Base-by-base conservation (phyloP, 92 coral and sea anemone genomes). In the Blastomussa wellsi region DNA sequence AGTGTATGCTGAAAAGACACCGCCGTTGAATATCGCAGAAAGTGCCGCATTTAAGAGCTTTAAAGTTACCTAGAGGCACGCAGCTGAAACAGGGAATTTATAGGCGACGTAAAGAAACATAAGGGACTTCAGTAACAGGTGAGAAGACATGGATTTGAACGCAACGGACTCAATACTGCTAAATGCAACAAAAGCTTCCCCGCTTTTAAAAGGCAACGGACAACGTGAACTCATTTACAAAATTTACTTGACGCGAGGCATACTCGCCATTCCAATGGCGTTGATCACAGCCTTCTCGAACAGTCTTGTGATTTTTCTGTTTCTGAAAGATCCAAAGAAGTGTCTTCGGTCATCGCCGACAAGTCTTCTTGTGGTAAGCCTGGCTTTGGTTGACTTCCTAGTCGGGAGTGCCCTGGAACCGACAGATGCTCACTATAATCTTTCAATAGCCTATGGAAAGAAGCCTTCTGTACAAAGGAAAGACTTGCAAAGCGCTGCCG, bases 371-470 rank as follows among this genome's bases (percentile, higher is more conserved):
- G 82, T 92, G 11, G 89, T 93, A 0, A 90, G 95, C 72, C 82
- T 92, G 75, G 93, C 93, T 7, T 26, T 87, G 15, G 92, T 90
- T 0, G 95, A 92, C 38, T 92, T 92, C 57, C 44, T 84, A 7
- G 95, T 92, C 8, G 95, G 95, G 2, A 22, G 84, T 16, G 81
- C 84, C 35, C 79, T 92, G 74, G 95, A 92, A 65, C 95, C 95
- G 5, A 78, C 79, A 0, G 90, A 92, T 57, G 91, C 93, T 15
- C 90, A 83, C 75, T 92, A 81, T 85, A 82, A 33, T 55, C 80
- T 88, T 62, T 81, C 92, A 0, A 66, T 79, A 5, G 86, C 86
- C 0, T 72, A 53, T 22, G 44, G 60, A 5, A 80, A 59, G 44
- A 57, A 78, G 83, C 79, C 79, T 15, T 87, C 92, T 11, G 78